A percentile compares a stretch with the other conserved stretches of the same genome.
These are phyloP conservation scores for Cephalopholis sonnerati DNA, from an alignment of 2,113 vertebrate species.

Conservation along the genomic window DNA sequence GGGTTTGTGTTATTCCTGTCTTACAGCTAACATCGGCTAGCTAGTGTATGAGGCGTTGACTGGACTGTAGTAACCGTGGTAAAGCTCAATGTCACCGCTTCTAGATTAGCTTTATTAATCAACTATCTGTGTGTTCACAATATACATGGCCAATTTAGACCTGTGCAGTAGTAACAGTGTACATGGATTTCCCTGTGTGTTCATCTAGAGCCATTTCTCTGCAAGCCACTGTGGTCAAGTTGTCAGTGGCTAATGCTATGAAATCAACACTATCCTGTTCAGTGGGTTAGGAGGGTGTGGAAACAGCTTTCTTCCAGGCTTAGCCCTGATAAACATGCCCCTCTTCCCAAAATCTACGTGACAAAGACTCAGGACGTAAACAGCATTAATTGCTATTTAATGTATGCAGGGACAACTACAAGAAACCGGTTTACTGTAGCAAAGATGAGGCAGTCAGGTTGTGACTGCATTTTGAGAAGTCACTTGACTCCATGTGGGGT, in stretches of 20 bases:
- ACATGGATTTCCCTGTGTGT: background rate
- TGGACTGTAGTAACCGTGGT: conserved; percentile 6
- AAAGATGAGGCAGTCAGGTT: background rate
- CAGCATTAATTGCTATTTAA: background rate
- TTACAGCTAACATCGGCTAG: conserved; percentile 47
- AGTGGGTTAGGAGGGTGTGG: conserved; percentile 6
- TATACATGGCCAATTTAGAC: background rate
- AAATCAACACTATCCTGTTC: conserved; percentile 30
- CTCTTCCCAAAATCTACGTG: background rate
- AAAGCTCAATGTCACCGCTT: conserved; percentile 46
- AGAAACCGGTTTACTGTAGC: background rate
- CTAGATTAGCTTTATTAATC: conserved; percentile 33
- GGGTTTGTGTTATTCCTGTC: conserved; percentile 1
- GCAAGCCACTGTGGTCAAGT: background rate
- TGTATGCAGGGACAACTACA: background rate
- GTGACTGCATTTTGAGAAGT: background rate
- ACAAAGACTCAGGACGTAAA: background rate
- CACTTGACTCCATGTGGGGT: background rate
- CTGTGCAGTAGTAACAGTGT: background rate
- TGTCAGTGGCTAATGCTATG: conserved; percentile 28
- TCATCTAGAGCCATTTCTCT: background rate
- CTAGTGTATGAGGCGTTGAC: conserved; percentile 40
- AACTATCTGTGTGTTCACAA: background rate
- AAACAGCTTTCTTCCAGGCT: background rate
- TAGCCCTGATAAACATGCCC: background rate